Evolutionary conservation across 2,113 vertebrate genomes (phyloP), one percentile per base, ranked within the genome.

Genomic region (Carassius auratus): DNA sequence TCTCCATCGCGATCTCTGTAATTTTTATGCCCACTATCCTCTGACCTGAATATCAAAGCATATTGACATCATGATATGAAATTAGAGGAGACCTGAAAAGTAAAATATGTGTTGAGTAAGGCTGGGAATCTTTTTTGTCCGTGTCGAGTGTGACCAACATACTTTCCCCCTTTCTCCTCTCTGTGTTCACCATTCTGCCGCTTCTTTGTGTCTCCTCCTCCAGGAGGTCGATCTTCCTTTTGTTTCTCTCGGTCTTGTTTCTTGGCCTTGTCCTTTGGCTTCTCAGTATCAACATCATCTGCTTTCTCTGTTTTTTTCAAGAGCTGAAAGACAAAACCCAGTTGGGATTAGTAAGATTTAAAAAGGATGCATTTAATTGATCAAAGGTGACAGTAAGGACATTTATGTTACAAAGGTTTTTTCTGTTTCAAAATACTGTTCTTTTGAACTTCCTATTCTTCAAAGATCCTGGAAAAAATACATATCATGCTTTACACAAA

Each of bases 251-350:
- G 96, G 87, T 99, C 98, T 85, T 93, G 88, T 92, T 96, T 99
- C 93, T 97, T 99, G 86, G 88, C 64, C 90, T 97, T 99, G 81
- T 98, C 97, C 93, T 96, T 99, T 89, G 90, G 86, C 85, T 95
- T 99, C 88, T 98, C 97, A 80, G 94, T 87, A 85, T 98, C 95
- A 84, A 89, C 95, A 87, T 97, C 96, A 79, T 99, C 97, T 74
- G 92, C 89, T 93, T 95, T 97, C 88, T 99, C 97, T 90, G 97
- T 96, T 91, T 99, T 99, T 93, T 95, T 98, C 91, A 99, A 95
- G 78, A 99, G 95, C 98, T 99, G 91, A 93, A 90, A 78, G 26
- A 88, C 62, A 86, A 10, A 86, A 84, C 45, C 66, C 10, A 48
- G 45, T 45, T 45, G 42, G 8, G 42, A 15, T 14, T 8, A 9